A percentile compares a stretch with the other conserved stretches of the same genome.
Conservation (phyloP, 2,113 vertebrate genomes). For the Calidris pugnax region DNA sequence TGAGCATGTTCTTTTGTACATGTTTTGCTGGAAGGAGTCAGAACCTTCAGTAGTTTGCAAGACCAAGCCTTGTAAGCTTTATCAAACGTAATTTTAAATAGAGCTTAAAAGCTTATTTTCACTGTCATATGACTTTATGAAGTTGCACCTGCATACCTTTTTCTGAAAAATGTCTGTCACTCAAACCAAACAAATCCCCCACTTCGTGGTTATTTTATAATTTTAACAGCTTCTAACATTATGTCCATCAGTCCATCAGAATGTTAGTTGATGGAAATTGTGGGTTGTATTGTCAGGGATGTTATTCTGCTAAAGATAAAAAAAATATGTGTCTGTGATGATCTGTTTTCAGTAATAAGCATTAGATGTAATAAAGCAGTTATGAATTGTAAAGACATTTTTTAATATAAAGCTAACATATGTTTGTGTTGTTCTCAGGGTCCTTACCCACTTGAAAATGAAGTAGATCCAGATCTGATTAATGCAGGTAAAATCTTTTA, state of each 20-base stretch:
- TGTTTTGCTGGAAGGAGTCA: background rate
- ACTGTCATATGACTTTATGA: background rate
- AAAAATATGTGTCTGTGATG: background rate
- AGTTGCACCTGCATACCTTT: background rate
- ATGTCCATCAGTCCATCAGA: background rate
- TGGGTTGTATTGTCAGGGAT: background rate
- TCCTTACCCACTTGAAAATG: constrained; percentile 88
- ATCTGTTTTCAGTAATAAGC: background rate
- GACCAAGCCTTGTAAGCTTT: background rate
- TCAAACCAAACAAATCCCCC: background rate
- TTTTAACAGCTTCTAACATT: background rate
- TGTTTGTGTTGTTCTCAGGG: constrained; percentile 78
- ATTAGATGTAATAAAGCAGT: background rate
- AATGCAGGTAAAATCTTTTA: constrained; percentile 87
- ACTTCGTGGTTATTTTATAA: background rate
- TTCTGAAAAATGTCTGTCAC: background rate
- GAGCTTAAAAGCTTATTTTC: background rate
- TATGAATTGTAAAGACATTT: background rate
- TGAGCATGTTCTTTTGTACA: background rate
- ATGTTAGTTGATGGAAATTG: background rate
- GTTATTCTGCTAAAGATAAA: background rate
- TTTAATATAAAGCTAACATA: background rate
- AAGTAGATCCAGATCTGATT: constrained; percentile 95
- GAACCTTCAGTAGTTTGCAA: background rate
- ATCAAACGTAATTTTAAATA: background rate